Evolutionary conservation across 2,888 invertebrate genomes (phyloP).

Genomic region (Clunio marinus): DNA sequence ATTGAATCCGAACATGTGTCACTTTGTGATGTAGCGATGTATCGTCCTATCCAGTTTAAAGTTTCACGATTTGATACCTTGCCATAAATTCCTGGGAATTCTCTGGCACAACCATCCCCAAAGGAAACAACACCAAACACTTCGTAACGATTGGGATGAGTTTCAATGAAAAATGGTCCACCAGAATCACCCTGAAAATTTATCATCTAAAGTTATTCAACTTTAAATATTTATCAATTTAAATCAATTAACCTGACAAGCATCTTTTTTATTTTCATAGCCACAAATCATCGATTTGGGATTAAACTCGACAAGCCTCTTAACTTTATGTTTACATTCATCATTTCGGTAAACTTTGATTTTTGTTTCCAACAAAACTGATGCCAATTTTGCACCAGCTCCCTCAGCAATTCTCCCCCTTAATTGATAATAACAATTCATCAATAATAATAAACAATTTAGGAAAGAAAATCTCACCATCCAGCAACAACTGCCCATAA

Average conservation of each 20-base stretch:
- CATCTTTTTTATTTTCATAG: constrained; percentile 57
- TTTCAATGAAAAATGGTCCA: constrained; percentile 29
- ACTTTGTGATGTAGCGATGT: background rate
- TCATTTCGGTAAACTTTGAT: background rate
- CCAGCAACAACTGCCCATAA: constrained; percentile 54
- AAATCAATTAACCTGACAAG: constrained; percentile 57
- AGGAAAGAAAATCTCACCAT: constrained; percentile 54
- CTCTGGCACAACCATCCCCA: constrained; percentile 30
- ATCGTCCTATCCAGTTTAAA: constrained; percentile 18
- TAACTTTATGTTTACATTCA: constrained; percentile 43
- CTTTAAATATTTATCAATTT: background rate
- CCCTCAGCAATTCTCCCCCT: constrained; percentile 14
- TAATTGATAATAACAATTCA: background rate
- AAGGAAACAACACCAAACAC: constrained; percentile 27
- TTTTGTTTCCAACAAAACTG: background rate
- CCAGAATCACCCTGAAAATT: constrained; percentile 29
- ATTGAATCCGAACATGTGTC: constrained; percentile 18
- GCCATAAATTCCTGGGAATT: constrained; percentile 32
- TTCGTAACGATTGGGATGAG: constrained; percentile 22
- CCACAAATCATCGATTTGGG: constrained; percentile 61
- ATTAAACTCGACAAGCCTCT: constrained; percentile 52
- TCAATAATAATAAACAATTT: constrained; percentile 36
- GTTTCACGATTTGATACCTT: background rate
- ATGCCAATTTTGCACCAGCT: background rate
- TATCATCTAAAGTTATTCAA: background rate